Percentiles rank a stretch among this genome's conserved stretches.
Conservation (phyloP, 2,888 invertebrate genomes). For the Oligia strigilis region DNA sequence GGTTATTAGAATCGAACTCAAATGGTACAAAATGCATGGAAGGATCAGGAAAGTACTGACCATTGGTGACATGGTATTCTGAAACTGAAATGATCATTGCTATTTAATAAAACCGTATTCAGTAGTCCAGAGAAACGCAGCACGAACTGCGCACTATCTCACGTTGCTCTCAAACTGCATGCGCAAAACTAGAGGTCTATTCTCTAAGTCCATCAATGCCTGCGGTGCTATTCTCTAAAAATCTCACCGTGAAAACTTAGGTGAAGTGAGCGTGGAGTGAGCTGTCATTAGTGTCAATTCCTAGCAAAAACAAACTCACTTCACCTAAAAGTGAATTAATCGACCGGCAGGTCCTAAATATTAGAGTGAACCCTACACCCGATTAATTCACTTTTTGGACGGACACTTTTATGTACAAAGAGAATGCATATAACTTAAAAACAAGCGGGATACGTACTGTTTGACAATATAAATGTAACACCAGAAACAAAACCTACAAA, state of each 20-base stretch:
- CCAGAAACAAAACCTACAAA: constrained; percentile 21
- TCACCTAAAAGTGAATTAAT: too few species aligned
- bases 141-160: background rate
- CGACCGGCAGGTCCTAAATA: background rate
- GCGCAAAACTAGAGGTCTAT: background rate
- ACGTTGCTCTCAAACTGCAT: background rate
- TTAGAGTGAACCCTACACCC: background rate
- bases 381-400: background rate
- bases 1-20: constrained; percentile 16
- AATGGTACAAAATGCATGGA: background rate
- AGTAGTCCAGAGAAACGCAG: background rate
- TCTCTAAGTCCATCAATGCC: background rate
- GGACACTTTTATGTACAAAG: background rate
- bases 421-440: too few species aligned
- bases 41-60: background rate
- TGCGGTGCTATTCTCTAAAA: too few species aligned
- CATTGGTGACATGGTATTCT: constrained; percentile 37
- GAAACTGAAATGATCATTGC: constrained; percentile 29
- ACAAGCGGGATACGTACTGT: constrained; percentile 30
- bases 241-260: too few species aligned
- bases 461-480: constrained; percentile 15
- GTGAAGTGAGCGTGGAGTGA: too few species aligned
- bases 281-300: too few species aligned
- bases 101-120: background rate
- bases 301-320: too few species aligned